Percentiles rank a stretch among this genome's conserved stretches.
Conservation (phyloP, 64 coral and sea anemone genomes). For the Stichodactyla helianthus region DNA sequence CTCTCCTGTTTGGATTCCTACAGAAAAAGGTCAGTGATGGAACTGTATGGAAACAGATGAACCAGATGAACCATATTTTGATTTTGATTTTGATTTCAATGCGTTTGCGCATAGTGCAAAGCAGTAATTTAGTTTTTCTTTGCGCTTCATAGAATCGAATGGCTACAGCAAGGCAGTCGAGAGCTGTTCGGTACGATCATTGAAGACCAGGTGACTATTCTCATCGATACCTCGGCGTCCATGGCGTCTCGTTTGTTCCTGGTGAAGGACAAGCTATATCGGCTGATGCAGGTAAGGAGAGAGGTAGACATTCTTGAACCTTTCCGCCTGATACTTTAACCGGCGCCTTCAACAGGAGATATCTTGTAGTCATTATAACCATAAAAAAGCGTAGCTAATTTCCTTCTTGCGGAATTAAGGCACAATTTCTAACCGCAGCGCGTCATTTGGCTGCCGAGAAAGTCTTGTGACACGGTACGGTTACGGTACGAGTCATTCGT, state of each 20-base stretch:
- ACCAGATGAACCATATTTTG: too few relatives aligned
- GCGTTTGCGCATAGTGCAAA: too few relatives aligned
- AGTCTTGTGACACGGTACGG: too few relatives aligned
- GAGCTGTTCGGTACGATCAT: constrained; percentile 96
- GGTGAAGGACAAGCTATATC: constrained; percentile 95
- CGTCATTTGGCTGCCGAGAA: too few relatives aligned
- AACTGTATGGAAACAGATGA: constrained; percentile 75
- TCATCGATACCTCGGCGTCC: constrained; percentile 96
- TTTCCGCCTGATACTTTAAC: too few relatives aligned
- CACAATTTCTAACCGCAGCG: too few relatives aligned
- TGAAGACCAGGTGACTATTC: constrained; percentile 89
- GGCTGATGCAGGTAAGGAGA: constrained; percentile 74
- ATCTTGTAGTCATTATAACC: too few relatives aligned
- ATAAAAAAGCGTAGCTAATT: too few relatives aligned
- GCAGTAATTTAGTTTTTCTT: not conserved
- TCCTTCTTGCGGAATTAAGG: too few relatives aligned
- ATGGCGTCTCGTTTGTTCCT: constrained; percentile 92
- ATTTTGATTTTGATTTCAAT: too few relatives aligned
- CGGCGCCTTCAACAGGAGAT: too few relatives aligned
- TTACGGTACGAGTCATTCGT: too few relatives aligned
- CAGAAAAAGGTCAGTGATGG: constrained; percentile 72
- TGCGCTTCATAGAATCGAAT: constrained; percentile 63
- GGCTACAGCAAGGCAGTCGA: constrained; percentile 91
- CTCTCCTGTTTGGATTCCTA: constrained; percentile 85
- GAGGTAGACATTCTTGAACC: not conserved